A percentile compares a stretch with the other conserved stretches of the same genome.
phyloP scores from a whole-genome alignment of 2,888 invertebrate species.

The Morpho achilles region DNA sequence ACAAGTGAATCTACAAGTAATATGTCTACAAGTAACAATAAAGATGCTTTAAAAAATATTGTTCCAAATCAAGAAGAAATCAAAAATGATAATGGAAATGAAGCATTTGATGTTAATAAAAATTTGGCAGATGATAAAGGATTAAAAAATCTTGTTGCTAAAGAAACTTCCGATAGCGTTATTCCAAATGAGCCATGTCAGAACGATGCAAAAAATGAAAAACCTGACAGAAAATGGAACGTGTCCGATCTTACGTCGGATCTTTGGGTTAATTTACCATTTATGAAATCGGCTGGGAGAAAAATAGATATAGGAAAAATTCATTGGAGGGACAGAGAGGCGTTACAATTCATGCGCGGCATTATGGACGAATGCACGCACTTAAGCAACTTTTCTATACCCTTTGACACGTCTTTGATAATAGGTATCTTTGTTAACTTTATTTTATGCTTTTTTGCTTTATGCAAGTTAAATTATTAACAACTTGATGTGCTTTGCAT shows the following conservation, averaged over 20 bases:
- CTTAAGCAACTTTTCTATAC: conserved; percentile 93
- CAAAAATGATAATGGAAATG: neutral
- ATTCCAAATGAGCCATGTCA: conserved; percentile 3
- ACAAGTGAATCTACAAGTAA: conserved; percentile 1
- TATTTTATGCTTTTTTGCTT: too few relatives aligned
- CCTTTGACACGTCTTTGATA: conserved; percentile 92
- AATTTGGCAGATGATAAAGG: neutral
- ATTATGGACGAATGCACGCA: conserved; percentile 99
- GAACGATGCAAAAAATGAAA: conserved; percentile 17
- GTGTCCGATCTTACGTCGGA: conserved; percentile 59
- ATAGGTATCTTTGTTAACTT: conserved; percentile 71
- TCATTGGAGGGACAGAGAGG: conserved; percentile 87
- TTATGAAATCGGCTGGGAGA: conserved; percentile 49
- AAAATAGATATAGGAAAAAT: conserved; percentile 80
- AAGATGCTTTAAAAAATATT: neutral
- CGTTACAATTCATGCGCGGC: conserved; percentile 95
- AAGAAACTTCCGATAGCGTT: conserved; percentile 1
- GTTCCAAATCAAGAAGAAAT: neutral
- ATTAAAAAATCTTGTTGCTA: conserved; percentile 3
- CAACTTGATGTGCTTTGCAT: too few relatives aligned
- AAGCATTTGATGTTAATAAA: neutral
- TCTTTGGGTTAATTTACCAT: conserved; percentile 59
- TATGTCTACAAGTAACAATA: neutral
- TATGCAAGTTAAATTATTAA: too few relatives aligned
- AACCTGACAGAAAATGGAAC: conserved; percentile 53